Evolutionary conservation across 2,113 vertebrate genomes (phyloP).

Genomic region (Chiloscyllium plagiosum): DNA sequence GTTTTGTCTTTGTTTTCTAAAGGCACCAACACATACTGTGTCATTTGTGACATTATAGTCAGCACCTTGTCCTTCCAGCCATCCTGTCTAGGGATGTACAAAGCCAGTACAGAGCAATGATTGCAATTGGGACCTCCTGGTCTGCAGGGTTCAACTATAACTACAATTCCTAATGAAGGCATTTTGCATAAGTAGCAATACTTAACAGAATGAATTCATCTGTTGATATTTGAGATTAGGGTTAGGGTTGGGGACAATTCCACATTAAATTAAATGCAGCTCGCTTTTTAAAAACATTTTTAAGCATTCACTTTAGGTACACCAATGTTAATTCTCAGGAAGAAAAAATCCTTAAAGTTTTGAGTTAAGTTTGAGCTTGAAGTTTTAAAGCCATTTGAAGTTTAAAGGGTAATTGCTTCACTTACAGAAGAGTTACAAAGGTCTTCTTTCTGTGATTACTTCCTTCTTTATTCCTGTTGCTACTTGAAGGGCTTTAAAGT

Average conservation of each 20-base stretch:
- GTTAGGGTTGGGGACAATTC: background rate
- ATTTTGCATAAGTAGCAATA: background rate
- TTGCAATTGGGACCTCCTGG: background rate
- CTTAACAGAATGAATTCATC: background rate
- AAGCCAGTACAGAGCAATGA: background rate
- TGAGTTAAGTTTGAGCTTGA: no score
- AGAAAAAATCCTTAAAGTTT: background rate
- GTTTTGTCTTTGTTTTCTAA: background rate
- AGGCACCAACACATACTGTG: background rate
- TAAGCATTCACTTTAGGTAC: background rate
- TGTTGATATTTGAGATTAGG: background rate
- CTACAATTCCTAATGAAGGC: background rate
- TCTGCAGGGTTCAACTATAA: background rate
- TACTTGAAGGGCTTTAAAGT: background rate
- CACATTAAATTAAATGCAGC: background rate
- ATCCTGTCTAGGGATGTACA: background rate
- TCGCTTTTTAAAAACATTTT: background rate
- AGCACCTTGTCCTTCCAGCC: background rate
- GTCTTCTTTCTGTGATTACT: background rate
- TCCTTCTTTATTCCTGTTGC: background rate
- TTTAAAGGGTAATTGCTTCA: background rate
- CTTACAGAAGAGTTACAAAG: background rate
- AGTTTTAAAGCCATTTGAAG: background rate
- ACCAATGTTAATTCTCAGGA: background rate
- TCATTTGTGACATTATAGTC: background rate